These are phyloP conservation scores for Drosophila nigromelanica DNA, from an alignment of 1,140 invertebrate species.

Conservation along the genomic window DNA sequence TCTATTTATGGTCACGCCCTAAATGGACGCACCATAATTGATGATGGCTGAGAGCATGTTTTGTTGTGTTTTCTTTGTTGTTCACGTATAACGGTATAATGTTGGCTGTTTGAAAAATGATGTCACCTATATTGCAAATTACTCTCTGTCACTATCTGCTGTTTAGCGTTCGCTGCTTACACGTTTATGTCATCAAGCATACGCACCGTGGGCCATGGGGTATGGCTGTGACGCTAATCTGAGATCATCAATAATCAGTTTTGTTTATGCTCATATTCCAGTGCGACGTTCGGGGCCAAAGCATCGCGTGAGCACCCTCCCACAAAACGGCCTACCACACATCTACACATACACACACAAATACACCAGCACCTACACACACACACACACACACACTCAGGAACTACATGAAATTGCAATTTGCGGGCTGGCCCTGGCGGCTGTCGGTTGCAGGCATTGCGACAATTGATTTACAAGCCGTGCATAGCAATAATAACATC, in stretches of 20 bases:
- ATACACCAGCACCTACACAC: conserved; percentile 8
- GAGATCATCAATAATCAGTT: conserved; percentile 62
- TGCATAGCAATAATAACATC: conserved; percentile 49
- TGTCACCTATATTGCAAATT: conserved; percentile 56
- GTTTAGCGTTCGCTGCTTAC: conserved; percentile 9
- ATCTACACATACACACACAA: neutral
- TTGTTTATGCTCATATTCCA: conserved; percentile 30
- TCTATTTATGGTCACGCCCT: conserved; percentile 61
- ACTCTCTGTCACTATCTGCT: conserved; percentile 10
- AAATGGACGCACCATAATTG: conserved; percentile 50
- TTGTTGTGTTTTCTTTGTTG: conserved; percentile 38
- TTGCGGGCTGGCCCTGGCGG: conserved; percentile 43
- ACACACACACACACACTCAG: conserved; percentile 17
- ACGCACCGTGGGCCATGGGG: conserved; percentile 42
- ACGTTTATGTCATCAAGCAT: conserved; percentile 56
- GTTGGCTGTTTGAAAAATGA: conserved; percentile 58
- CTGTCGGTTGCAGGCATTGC: conserved; percentile 62
- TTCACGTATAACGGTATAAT: conserved; percentile 53
- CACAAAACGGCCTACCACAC: conserved; percentile 6
- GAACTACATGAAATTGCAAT: conserved; percentile 52
- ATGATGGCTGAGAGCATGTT: conserved; percentile 37
- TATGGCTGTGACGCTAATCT: conserved; percentile 6
- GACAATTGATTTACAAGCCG: conserved; percentile 72
- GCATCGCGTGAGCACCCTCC: conserved; percentile 32
- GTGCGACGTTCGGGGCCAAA: neutral